Percentiles rank a stretch among this genome's conserved stretches.
These are phyloP conservation scores for Cryptoblepharus egeriae DNA, from an alignment of 2,797 vertebrate species.

Conservation along the genomic window DNA sequence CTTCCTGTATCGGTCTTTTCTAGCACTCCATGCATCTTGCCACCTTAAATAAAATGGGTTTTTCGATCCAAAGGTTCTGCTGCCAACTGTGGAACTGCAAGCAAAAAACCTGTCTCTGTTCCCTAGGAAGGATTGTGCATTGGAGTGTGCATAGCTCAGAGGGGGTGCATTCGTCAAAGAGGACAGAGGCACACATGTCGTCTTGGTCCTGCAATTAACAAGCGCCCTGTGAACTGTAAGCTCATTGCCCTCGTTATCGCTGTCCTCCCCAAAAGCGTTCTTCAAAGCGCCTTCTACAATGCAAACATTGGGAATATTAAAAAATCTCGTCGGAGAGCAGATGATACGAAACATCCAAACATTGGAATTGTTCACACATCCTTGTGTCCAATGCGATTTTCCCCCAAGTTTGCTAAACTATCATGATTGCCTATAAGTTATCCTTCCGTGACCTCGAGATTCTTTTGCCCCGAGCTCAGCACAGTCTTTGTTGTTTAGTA, in stretches of 20 bases:
- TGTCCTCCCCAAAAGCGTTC: neutral
- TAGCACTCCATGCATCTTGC: neutral
- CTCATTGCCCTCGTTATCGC: neutral
- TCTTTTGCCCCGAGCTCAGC: conserved; percentile 59
- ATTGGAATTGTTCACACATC: conserved; percentile 29
- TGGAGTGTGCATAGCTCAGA: neutral
- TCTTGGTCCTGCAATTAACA: conserved; percentile 29
- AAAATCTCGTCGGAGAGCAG: conserved; percentile 25
- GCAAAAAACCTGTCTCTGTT: neutral
- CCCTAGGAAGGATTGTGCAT: conserved; percentile 15
- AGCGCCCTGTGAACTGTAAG: conserved; percentile 31
- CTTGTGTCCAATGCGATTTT: conserved; percentile 36
- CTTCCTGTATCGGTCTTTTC: neutral
- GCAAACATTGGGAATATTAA: conserved; percentile 24
- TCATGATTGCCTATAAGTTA: conserved; percentile 45
- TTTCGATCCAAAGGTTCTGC: neutral
- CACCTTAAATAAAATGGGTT: neutral
- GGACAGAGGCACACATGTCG: neutral
- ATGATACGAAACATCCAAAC: neutral
- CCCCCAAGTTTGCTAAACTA: conserved; percentile 35
- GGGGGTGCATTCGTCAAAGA: conserved; percentile 8
- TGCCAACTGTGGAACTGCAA: neutral
- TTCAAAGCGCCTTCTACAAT: conserved; percentile 23
- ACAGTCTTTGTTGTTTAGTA: conserved; percentile 57
- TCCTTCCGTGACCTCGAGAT: conserved; percentile 33